Percentiles rank a stretch among this genome's conserved stretches.
phyloP scores from a whole-genome alignment of 2,113 vertebrate genomes.

The Burhinus oedicnemus region DNA sequence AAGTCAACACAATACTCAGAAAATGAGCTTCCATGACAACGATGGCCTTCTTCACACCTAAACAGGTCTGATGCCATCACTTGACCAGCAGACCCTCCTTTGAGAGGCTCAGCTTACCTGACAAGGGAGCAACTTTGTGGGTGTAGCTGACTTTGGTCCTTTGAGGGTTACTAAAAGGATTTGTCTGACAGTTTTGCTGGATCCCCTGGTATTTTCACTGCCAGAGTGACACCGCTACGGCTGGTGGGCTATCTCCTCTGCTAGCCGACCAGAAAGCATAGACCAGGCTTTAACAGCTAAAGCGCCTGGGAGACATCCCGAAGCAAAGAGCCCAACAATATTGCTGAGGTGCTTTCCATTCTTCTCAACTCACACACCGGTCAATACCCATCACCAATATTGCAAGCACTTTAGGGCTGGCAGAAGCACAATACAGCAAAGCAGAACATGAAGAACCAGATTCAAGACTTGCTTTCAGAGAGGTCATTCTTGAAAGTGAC shows the following conservation, averaged over 20 bases:
- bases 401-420: not conserved
- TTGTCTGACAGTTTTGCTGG: not conserved
- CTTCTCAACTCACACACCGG: not conserved
- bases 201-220: not conserved
- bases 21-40: conserved; percentile 48
- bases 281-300: not conserved
- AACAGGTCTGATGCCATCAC: too few relatives aligned
- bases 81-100: not conserved
- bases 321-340: not conserved
- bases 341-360: not conserved
- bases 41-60: not conserved
- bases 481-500: not conserved
- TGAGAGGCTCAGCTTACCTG: not conserved
- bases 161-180: not conserved
- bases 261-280: not conserved
- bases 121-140: not conserved
- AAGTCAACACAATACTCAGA: conserved; percentile 54
- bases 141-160: not conserved
- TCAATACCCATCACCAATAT: not conserved
- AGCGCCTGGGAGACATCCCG: not conserved
- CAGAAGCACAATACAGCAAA: not conserved
- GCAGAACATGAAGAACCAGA: not conserved
- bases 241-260: not conserved
- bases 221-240: not conserved
- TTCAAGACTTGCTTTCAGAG: not conserved